Base-by-base conservation (phyloP, 2,113 vertebrate species). In the Grus americana region DNA sequence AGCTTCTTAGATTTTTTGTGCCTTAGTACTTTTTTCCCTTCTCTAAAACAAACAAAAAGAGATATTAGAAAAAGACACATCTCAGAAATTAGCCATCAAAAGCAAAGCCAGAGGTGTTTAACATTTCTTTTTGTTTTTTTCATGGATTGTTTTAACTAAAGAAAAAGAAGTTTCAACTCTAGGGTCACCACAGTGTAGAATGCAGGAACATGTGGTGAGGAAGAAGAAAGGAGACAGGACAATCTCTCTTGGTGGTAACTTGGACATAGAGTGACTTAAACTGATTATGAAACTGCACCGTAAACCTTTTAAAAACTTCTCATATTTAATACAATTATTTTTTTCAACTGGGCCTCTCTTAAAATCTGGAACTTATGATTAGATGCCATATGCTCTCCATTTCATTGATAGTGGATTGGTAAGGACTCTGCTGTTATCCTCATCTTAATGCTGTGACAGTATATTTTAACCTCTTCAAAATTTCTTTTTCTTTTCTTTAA, bases 401-500 rank as follows among this genome's bases (percentile, higher is more conserved):
- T 86, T 86, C 8, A 17, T 32, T 83, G 61, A 4, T 44, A 71
- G 67, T 59, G 11, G 47, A 58, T 82, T 86, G 57, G 24, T 86
- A 86, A 67, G 36, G 71, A 58, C 27, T 80, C 22, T 93, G 66
- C 57, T 92, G 8, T 70, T 92, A 44, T 52, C 40, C 19, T 86
- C 32, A 23, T 27, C 26, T 79, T 82, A 15, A 18, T 54, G 44
- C 11, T 75, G 20, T 81, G 66, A 36, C 47, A 44, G 4, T 75
- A 1, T 62, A 24, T 88, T 95, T 78, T 89, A 97, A 98, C 78
- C 3, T 89, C 19, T 85, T 88, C 16, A 80, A 93, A 95, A 74
- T 52, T 50, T 86, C 29, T 70, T 30, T 93, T 93, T 91, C 70
- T 88, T 78, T 83, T 95, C 92, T 80, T 96, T 95, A 36, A 88